Evolutionary conservation across 1,140 invertebrate genomes (phyloP).

Genomic region (Drosophila malerkotliana): DNA sequence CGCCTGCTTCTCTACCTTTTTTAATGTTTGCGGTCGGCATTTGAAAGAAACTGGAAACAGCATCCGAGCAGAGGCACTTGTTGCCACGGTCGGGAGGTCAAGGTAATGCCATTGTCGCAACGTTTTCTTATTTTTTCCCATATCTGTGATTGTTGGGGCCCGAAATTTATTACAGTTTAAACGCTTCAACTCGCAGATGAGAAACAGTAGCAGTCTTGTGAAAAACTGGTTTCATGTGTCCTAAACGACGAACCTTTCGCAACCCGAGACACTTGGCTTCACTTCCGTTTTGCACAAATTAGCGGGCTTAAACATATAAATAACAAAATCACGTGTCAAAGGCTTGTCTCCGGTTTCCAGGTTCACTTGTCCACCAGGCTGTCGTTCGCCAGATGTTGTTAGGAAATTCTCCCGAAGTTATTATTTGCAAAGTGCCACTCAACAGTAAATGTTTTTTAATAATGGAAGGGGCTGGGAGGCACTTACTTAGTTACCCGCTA

Average conservation of each 20-base stretch:
- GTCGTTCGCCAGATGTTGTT: conserved; percentile 54
- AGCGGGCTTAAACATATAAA: conserved; percentile 46
- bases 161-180: conserved; percentile 3
- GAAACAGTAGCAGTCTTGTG: conserved; percentile 9
- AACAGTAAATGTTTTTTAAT: conserved; percentile 53
- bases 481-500: conserved; percentile 29
- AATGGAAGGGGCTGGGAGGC: conserved; percentile 6
- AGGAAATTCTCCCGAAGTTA: conserved; percentile 43
- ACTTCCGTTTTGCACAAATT: conserved; percentile 54
- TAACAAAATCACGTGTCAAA: conserved; percentile 53
- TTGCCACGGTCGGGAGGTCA: conserved; percentile 48
- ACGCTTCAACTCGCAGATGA: not conserved
- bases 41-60: conserved; percentile 28
- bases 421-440: conserved; percentile 58
- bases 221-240: conserved; percentile 35
- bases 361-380: conserved; percentile 16
- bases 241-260: conserved; percentile 17
- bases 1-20: conserved; percentile 23
- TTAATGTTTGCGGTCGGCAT: conserved; percentile 40
- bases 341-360: conserved; percentile 37
- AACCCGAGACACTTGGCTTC: conserved; percentile 17
- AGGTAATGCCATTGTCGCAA: conserved; percentile 15
- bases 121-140: conserved; percentile 9
- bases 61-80: conserved; percentile 28
- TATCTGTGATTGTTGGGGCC: conserved; percentile 1